phyloP scores from a whole-genome alignment of 2,888 invertebrate species.

The Achlya flavicornis region DNA sequence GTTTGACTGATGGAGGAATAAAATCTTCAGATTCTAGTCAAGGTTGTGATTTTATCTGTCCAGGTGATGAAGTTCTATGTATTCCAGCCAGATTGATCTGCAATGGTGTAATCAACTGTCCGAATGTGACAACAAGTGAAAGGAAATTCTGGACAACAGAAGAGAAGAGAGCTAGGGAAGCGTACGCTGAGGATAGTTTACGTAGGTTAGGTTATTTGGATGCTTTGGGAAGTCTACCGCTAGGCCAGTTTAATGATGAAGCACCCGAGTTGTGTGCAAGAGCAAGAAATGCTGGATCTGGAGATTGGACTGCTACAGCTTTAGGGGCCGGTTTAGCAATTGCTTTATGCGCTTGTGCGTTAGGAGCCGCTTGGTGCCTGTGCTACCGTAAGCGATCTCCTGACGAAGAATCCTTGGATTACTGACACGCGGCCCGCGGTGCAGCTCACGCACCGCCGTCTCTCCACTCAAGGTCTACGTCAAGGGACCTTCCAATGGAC shows the following conservation, averaged over 20 bases:
- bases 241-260: conserved; percentile 88
- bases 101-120: conserved; percentile 95
- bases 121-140: conserved; percentile 86
- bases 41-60: conserved; percentile 94
- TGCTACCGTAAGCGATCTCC: conserved; percentile 85
- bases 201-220: conserved; percentile 84
- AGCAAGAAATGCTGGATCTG: conserved; percentile 71
- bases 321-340: conserved; percentile 85
- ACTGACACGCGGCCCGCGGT: conserved; percentile 84
- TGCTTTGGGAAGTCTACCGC: conserved; percentile 66
- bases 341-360: conserved; percentile 81
- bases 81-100: conserved; percentile 93
- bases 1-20: conserved; percentile 85
- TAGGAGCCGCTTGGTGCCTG: conserved; percentile 84
- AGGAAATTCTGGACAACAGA: conserved; percentile 77
- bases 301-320: conserved; percentile 86
- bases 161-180: conserved; percentile 80
- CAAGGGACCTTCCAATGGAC: conserved; percentile 74
- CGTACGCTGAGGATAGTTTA: conserved; percentile 84
- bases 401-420: conserved; percentile 85
- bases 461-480: conserved; percentile 71
- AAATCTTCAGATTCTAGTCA: conserved; percentile 65
- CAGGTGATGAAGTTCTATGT: conserved; percentile 92
- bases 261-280: conserved; percentile 89
- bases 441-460: conserved; percentile 76